Percentiles rank a stretch among this genome's conserved stretches.
Evolutionary conservation across 2,797 vertebrate genomes (phyloP).

Genomic region (Poecilia wingei): DNA sequence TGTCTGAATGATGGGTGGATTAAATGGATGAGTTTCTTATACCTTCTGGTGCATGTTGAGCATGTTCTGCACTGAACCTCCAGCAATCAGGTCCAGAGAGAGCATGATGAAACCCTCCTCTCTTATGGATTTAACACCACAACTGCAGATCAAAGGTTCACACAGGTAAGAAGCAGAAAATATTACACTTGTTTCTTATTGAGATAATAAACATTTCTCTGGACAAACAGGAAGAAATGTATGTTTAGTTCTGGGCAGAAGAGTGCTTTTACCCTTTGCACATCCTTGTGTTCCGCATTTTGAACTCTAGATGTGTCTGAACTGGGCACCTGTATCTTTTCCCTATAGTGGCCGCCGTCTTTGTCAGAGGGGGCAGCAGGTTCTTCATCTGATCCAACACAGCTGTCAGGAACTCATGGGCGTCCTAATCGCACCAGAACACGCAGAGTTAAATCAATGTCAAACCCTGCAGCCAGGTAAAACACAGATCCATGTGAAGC

Average conservation of each 20-base stretch:
- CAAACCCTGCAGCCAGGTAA: neutral
- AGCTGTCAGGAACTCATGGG: slow-evolving; percentile 1
- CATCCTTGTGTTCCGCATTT: neutral
- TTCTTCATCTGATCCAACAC: neutral
- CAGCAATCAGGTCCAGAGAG: slow-evolving; percentile 2
- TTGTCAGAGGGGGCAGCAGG: neutral
- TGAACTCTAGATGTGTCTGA: neutral
- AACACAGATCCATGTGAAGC: neutral
- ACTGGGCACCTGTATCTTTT: neutral
- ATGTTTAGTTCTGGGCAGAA: neutral
- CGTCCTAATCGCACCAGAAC: neutral
- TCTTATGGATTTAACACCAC: neutral
- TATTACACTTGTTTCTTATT: neutral
- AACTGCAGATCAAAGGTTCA: neutral
- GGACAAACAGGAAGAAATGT: neutral
- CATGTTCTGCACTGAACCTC: neutral
- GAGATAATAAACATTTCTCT: neutral
- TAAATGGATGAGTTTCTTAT: neutral
- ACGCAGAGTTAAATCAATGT: neutral
- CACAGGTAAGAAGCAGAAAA: neutral
- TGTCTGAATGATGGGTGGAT: neutral
- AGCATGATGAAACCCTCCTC: neutral
- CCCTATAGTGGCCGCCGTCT: neutral
- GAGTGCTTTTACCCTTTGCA: neutral
- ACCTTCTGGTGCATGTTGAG: neutral